Base-by-base conservation (phyloP, 2,888 invertebrate species). In the Lordiphosa fenestrarum region DNA sequence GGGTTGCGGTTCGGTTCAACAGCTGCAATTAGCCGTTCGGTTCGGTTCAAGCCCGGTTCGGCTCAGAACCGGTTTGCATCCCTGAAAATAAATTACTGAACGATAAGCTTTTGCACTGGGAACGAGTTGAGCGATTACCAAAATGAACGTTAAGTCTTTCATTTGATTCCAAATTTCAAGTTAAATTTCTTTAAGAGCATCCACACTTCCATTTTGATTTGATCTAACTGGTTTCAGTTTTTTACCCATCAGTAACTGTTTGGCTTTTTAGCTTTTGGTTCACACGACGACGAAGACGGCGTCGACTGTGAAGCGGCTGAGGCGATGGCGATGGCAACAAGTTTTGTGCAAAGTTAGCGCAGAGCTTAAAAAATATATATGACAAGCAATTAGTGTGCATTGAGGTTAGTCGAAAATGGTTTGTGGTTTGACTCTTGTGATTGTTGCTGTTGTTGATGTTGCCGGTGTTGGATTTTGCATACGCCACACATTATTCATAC, bases 341-440 rank as follows among this genome's bases (percentile, higher is more conserved):
- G 78, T 84, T 80, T 81, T 72, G 52, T 56, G 66, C 63, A 73
- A 67, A 83, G 67, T 76, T 68, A 69, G 70, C 68, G 66, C 60
- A 71, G 44, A 71, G 71, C 69, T 82, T 65, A 58, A 69, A 75
- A 35, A 9, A 25, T 33, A 42, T 65, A 69, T 69, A 66, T 80
- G 80, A 80, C 80, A 80, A 80, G 80, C 80, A 80, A 80, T 80
- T 80, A 80, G 80, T 83, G 85, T 80, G 80, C 81, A 80, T 80
- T 84, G 80, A 69, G 80, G 80, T 80, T 80, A 82, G 68, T 78
- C 66, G 78, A 69, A 84, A 84, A 77, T 84, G 66, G 66, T 56
- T 75, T 76, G 63, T 63, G 66, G 59, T 40, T 73, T 44, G 33
- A 44, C 61, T 44, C 19, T 42, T 21, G 51, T 51, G 73, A 58